Conservation (phyloP, 2,888 invertebrate genomes). For the Lithophane socia region DNA sequence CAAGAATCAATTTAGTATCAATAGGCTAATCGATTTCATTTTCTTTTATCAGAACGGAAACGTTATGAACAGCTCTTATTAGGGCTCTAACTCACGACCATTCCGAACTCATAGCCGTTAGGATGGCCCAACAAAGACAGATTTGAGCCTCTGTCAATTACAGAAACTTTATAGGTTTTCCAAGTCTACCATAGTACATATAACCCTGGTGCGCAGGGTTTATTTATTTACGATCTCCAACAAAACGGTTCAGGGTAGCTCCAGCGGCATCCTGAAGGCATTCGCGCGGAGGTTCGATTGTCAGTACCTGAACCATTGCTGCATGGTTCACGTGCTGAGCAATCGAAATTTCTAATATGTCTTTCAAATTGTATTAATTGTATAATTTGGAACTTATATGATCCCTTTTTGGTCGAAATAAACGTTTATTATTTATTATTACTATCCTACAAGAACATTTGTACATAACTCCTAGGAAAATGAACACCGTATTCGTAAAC, state of each 20-base stretch:
- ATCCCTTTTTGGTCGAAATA: too few species aligned
- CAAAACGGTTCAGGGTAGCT: too few species aligned
- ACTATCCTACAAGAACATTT: neutral
- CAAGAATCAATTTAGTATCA: neutral
- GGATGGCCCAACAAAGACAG: neutral
- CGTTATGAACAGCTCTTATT: neutral
- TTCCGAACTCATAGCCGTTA: neutral
- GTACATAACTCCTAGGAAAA: neutral
- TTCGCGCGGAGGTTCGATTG: too few species aligned
- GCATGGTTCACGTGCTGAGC: too few species aligned
- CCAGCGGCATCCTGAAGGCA: too few species aligned
- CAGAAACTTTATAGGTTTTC: neutral
- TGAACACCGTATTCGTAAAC: slow-evolving; percentile 10
- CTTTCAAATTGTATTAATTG: too few species aligned
- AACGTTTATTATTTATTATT: too few species aligned
- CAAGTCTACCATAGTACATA: neutral
- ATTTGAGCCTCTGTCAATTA: neutral
- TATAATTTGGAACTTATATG: too few species aligned
- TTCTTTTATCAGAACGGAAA: neutral
- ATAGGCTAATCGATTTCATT: neutral
- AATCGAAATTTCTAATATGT: too few species aligned
- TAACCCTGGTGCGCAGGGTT: too few species aligned
- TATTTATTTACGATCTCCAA: too few species aligned
- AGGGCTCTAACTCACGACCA: neutral
- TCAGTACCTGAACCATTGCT: too few species aligned